Percentiles rank a stretch among this genome's conserved stretches.
Conservation (phyloP, 2,888 invertebrate species). For the Leucania comma region DNA sequence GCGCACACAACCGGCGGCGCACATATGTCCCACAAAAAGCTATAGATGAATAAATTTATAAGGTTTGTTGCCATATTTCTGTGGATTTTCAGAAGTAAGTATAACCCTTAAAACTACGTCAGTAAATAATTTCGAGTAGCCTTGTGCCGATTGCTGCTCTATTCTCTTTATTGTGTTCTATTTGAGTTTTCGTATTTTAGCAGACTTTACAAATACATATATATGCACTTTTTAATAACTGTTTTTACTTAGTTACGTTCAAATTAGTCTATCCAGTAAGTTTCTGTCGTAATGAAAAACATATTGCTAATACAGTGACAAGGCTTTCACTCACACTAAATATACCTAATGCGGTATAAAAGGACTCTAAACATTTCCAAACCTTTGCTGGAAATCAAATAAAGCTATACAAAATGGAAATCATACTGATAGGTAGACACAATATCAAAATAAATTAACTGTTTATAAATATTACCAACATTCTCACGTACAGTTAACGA, state of each 20-base stretch:
- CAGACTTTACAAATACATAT: not conserved
- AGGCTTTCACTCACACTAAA: too few species aligned
- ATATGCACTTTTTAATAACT: not conserved
- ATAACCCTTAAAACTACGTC: too few species aligned
- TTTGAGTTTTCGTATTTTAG: too few species aligned
- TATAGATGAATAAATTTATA: not conserved
- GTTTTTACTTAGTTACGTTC: not conserved
- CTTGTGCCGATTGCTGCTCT: too few species aligned
- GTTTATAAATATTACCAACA: constrained; percentile 20
- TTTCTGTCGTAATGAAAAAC: not conserved
- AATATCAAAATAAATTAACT: not conserved
- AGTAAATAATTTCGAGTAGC: too few species aligned
- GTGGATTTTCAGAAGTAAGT: constrained; percentile 4
- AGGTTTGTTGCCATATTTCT: constrained; percentile 1
- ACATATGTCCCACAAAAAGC: constrained; percentile 34
- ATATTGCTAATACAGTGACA: not conserved
- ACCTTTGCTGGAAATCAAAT: not conserved
- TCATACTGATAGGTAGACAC: not conserved
- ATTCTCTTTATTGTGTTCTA: too few species aligned
- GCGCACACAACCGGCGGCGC: constrained; percentile 57
- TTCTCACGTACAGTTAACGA: constrained; percentile 50
- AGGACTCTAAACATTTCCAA: too few species aligned
- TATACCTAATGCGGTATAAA: not conserved
- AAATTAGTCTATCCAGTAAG: not conserved
- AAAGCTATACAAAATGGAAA: not conserved